A percentile compares a stretch with the other conserved stretches of the same genome.
Conservation (phyloP, 2,113 vertebrate species). For the Benitochromis conjunctus region DNA sequence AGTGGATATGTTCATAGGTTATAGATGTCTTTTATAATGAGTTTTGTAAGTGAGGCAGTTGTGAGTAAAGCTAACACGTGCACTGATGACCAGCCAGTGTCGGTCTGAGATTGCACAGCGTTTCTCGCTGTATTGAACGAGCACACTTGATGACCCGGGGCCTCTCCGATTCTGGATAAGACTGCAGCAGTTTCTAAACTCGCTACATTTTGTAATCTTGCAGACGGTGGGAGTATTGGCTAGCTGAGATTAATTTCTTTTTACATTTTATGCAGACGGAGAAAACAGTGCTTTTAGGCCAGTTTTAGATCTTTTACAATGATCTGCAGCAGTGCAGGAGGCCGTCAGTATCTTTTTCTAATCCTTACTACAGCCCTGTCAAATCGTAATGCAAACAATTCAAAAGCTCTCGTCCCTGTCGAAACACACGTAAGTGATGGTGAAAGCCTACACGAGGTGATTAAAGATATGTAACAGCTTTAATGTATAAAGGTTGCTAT, state of each 20-base stretch:
- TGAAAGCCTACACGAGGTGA: background rate
- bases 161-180: background rate
- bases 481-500: background rate
- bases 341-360: background rate
- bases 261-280: background rate
- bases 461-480: background rate
- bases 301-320: background rate
- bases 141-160: background rate
- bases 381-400: background rate
- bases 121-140: background rate
- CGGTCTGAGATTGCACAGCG: background rate
- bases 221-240: background rate
- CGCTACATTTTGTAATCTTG: background rate
- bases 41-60: background rate
- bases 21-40: background rate
- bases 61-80: background rate
- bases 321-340: background rate
- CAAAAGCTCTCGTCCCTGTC: background rate
- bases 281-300: background rate
- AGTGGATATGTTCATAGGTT: background rate
- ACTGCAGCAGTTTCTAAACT: background rate
- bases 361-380: background rate
- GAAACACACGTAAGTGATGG: background rate
- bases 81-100: background rate
- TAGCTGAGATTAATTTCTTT: fast-evolving